Evolutionary conservation across 2,113 vertebrate species (phyloP).

Genomic region (Brevimyrus niger): DNA sequence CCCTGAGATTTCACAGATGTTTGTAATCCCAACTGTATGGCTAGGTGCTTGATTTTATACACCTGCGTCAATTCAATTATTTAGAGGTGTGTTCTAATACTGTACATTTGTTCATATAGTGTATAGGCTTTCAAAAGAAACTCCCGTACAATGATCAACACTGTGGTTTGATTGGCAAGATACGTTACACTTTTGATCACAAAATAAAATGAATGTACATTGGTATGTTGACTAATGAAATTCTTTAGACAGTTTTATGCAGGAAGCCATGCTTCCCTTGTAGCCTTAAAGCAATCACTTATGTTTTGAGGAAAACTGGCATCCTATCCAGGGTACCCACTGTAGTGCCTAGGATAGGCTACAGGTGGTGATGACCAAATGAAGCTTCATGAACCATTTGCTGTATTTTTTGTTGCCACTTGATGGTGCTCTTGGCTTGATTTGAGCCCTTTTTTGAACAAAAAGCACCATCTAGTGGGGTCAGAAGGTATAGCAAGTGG

Average conservation of each 20-base stretch:
- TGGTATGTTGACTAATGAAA: too few species aligned
- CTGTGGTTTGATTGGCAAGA: background rate
- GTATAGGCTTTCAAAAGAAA: background rate
- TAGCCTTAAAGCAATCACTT: too few species aligned
- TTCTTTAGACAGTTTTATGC: too few species aligned
- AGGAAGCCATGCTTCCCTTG: too few species aligned
- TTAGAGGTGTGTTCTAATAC: background rate
- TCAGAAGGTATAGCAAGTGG: background rate
- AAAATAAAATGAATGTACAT: background rate
- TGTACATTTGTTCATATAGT: background rate
- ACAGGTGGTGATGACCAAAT: background rate
- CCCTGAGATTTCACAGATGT: background rate
- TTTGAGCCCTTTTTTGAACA: background rate
- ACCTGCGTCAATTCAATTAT: background rate
- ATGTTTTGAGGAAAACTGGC: too few species aligned
- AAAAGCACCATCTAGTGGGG: background rate
- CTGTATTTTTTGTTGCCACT: background rate
- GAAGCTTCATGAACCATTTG: background rate
- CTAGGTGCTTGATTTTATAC: background rate
- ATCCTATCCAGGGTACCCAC: too few species aligned
- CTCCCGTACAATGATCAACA: background rate
- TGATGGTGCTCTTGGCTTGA: background rate
- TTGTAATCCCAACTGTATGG: background rate
- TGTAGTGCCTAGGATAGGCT: too few species aligned
- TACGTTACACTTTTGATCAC: background rate